Evolutionary conservation across 2,888 invertebrate genomes (phyloP).

Genomic region (Biston stratarius): DNA sequence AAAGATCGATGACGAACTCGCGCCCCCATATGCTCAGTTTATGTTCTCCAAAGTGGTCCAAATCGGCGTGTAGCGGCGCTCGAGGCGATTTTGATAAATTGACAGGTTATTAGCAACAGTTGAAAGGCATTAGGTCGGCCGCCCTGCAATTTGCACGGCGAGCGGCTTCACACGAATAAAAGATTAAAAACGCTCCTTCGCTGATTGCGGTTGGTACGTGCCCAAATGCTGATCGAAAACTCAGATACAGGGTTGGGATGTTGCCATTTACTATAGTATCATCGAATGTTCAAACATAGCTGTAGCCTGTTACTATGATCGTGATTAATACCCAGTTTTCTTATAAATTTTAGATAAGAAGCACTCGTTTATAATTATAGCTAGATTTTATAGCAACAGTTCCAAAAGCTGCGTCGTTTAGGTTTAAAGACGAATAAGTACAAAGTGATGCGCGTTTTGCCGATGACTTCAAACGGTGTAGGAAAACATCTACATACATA

Average conservation of each 20-base stretch:
- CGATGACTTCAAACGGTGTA: too few species aligned
- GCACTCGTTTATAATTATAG: too few species aligned
- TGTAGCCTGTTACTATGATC: not conserved
- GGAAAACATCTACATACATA: too few species aligned
- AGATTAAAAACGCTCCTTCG: slow-evolving; percentile 75
- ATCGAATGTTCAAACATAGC: slow-evolving; percentile 31
- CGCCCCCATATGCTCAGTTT: slow-evolving; percentile 52
- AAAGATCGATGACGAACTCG: slow-evolving; percentile 50
- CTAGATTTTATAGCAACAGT: too few species aligned
- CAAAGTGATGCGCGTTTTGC: too few species aligned
- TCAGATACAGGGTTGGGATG: slow-evolving; percentile 40
- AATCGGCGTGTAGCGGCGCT: slow-evolving; percentile 64
- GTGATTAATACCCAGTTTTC: not conserved
- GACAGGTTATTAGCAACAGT: slow-evolving; percentile 87
- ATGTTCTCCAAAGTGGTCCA: slow-evolving; percentile 63
- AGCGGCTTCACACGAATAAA: slow-evolving; percentile 77
- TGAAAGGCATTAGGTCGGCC: slow-evolving; percentile 85
- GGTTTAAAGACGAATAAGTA: too few species aligned
- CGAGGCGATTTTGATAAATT: slow-evolving; percentile 82
- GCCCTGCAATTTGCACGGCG: slow-evolving; percentile 83
- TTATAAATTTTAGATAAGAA: not conserved
- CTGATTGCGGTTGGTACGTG: slow-evolving; percentile 76
- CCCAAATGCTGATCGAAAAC: slow-evolving; percentile 57
- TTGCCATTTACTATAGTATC: slow-evolving; percentile 37
- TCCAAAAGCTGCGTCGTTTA: too few species aligned